Conservation (phyloP, 2,888 invertebrate genomes). For the Morpho helenor region DNA sequence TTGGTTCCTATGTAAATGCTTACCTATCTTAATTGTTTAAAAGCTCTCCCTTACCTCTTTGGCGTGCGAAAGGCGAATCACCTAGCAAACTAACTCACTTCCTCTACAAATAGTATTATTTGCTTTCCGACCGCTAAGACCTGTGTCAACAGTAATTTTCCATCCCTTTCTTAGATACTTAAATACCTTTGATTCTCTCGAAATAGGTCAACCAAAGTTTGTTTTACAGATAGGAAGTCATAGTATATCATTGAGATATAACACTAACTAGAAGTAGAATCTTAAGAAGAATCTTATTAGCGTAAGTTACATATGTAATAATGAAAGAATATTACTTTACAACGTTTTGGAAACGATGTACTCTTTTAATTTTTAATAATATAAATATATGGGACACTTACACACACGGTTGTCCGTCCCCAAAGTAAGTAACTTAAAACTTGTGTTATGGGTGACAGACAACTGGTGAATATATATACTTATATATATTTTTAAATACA, state of each 20-base stretch:
- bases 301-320: too few relatives aligned
- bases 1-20: background rate
- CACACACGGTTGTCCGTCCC: too few relatives aligned
- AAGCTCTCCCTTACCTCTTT: constrained; percentile 1
- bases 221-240: background rate
- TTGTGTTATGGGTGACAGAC: too few relatives aligned
- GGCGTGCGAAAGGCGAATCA: background rate
- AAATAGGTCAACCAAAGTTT: constrained; percentile 1
- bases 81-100: constrained; percentile 23
- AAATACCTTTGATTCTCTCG: constrained; percentile 8
- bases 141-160: constrained; percentile 61
- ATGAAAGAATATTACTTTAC: too few relatives aligned
- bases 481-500: too few relatives aligned
- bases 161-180: constrained; percentile 27
- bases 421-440: too few relatives aligned
- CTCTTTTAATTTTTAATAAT: background rate
- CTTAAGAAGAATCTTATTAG: too few relatives aligned
- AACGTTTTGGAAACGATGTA: too few relatives aligned
- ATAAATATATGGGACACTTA: too few relatives aligned
- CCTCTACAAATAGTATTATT: constrained; percentile 53
- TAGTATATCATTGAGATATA: too few relatives aligned
- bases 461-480: too few relatives aligned
- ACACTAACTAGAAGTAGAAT: too few relatives aligned
- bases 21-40: constrained; percentile 2
- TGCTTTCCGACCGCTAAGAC: constrained; percentile 46